Base-by-base conservation (phyloP, 2,113 vertebrate species). In the Lontra canadensis region DNA sequence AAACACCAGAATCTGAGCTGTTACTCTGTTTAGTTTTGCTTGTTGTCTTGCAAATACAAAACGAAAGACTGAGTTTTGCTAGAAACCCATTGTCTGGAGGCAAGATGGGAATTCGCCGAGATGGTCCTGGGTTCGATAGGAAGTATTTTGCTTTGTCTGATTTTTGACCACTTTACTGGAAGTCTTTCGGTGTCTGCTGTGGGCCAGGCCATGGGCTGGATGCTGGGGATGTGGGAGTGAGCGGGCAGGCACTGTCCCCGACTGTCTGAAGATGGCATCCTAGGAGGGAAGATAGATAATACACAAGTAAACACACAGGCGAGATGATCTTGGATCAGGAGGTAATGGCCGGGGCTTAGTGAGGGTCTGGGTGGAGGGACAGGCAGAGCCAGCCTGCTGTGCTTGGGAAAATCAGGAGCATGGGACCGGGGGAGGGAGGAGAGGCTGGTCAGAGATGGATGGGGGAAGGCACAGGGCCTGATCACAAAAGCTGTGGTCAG, bases 291-390 rank as follows among this genome's bases (percentile, higher is more conserved):
- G 59, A 15, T 2, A 17, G 39, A 34, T 29, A 2, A 44, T 3
- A 42, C 9, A 7, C 26, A 26, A 15, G 25, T 25, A 11, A n/a
- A 26, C 52, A 10, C 0, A 4, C 18, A 23, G 61, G 15, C 34
- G 8, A 6, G 15, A 4, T 29, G 21, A 10, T 36, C 76, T 55
- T 52, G 18, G 69, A 13, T 39, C 4, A 17, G 80, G 23, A 83
- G 67, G 52, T 18, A 17, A 2, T 10, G 23, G 26, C 10, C 1
- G 3, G 17, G 7, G 31, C 36, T 17, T 11, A 6, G 20, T 4
- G 44, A 25, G 17, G 63, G 26, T 44, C 11, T 9, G 5, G 31
- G 39, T 31, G 1, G 12, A 39, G 20, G 39, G 13, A 3, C 26
- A 25, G 80, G 4, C 65, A 42, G 44, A 42, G 49, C 69, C 23